phyloP scores from a whole-genome alignment of 2,113 vertebrate genomes.

The Laticauda colubrina region DNA sequence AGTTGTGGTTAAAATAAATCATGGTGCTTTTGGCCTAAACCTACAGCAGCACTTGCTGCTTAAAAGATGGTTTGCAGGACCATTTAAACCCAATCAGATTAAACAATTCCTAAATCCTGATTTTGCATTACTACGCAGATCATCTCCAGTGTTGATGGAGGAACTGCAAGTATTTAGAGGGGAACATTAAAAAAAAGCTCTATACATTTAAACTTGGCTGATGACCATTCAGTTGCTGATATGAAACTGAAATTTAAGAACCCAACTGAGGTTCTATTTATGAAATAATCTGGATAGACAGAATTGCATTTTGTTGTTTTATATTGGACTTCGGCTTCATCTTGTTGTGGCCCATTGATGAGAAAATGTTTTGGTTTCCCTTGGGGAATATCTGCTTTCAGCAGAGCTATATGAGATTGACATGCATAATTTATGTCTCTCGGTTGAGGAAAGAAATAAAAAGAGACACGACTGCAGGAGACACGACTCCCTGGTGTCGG shows the following conservation, averaged over 20 bases:
- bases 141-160: background rate
- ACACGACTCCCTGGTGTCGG: too few relatives aligned
- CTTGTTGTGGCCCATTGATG: background rate
- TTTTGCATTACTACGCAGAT: background rate
- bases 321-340: background rate
- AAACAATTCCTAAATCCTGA: background rate
- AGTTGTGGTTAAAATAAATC: background rate
- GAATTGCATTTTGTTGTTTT: background rate
- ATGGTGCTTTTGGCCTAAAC: background rate
- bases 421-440: background rate
- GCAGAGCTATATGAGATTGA: background rate
- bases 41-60: background rate
- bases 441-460: background rate
- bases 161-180: background rate
- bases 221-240: background rate
- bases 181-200: background rate
- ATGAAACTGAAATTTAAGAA: background rate
- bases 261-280: background rate
- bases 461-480: too few relatives aligned
- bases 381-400: accelerated
- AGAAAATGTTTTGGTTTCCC: background rate
- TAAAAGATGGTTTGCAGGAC: background rate
- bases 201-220: background rate
- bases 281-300: background rate
- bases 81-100: background rate